Base-by-base conservation (phyloP, 2,113 vertebrate species). In the Lota lota region DNA sequence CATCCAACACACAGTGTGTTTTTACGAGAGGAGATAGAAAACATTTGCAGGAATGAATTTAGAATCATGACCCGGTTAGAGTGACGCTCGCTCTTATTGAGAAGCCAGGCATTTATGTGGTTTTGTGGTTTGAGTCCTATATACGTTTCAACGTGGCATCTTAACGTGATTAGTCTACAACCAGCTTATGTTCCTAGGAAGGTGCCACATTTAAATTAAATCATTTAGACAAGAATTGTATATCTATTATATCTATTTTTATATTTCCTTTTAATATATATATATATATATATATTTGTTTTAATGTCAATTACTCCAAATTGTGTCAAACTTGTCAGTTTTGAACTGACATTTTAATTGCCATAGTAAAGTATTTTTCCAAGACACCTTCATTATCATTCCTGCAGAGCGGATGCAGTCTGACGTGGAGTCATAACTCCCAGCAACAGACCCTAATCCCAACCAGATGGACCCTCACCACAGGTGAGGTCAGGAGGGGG, bases 401-500 rank as follows among this genome's bases (percentile, higher is more conserved):
- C 87, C 81, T 87, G 82, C 36, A 60, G 72, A 87, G 77, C 81
- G 87, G 81, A 61, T 17, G 65, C 75, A 75, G 68, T 3, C 81
- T 74, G 76, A 69, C 63, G 73, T 72, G 12, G 70, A 81, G 72
- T 63, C 58, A 72, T 92, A 90, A 89, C 91, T 91, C 81, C 85
- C 20, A 17, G 21, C 83, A 68, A 77, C 70, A 75, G 78, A 85
- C 69, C 67, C 78, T 91, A 92, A 93, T 88, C 84, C 62, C 58
- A 76, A 90, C 83, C 92, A 92, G 87, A 91, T 92, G 91, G 84
- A 85, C 69, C 78, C 64, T 85, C 91, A 92, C 91, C 91, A 89
- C 90, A 92, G 92, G 92, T 93, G 89, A 92, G 75, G 79, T 76
- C 68, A 77, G 80, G 83, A 72, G 58, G 60, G 75, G 60, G 62